Percentiles rank a stretch among this genome's conserved stretches.
phyloP scores from a whole-genome alignment of 2,888 invertebrate species.

The Chalcis sispes region DNA sequence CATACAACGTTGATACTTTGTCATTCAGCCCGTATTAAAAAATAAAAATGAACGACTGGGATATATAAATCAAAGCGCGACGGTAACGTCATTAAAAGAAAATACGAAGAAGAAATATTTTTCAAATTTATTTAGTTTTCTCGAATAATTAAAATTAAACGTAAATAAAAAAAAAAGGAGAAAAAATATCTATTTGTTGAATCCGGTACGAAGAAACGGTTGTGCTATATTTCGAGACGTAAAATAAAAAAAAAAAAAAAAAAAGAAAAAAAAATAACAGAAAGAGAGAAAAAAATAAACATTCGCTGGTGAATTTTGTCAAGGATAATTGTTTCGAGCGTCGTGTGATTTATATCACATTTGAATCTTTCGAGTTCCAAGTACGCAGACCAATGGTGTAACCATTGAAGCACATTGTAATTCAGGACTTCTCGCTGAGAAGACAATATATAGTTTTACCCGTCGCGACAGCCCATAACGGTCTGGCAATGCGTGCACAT shows the following conservation, averaged over 20 bases:
- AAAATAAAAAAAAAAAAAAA: no score
- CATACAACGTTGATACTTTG: not conserved
- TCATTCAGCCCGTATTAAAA: not conserved
- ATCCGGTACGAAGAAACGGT: no score
- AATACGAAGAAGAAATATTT: no score
- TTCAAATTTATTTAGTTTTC: not conserved
- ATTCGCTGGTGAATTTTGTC: no score
- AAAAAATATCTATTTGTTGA: no score
- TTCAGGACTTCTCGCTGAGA: constrained; percentile 68
- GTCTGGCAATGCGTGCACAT: constrained; percentile 60
- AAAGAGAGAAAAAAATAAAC: no score
- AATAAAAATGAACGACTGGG: not conserved
- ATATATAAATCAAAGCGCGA: no score
- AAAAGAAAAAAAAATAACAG: no score
- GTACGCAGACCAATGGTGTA: not conserved
- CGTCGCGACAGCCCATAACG: constrained; percentile 63
- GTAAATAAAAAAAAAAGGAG: not conserved
- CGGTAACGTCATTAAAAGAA: no score
- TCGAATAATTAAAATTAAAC: not conserved
- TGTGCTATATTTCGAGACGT: no score
- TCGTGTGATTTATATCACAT: constrained; percentile 36
- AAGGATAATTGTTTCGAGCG: constrained; percentile 40
- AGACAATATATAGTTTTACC: constrained; percentile 71
- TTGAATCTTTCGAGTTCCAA: constrained; percentile 18
- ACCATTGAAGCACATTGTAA: constrained; percentile 63